phyloP scores from a whole-genome alignment of 1,140 invertebrate genomes.

The Galendromus occidentalis region DNA sequence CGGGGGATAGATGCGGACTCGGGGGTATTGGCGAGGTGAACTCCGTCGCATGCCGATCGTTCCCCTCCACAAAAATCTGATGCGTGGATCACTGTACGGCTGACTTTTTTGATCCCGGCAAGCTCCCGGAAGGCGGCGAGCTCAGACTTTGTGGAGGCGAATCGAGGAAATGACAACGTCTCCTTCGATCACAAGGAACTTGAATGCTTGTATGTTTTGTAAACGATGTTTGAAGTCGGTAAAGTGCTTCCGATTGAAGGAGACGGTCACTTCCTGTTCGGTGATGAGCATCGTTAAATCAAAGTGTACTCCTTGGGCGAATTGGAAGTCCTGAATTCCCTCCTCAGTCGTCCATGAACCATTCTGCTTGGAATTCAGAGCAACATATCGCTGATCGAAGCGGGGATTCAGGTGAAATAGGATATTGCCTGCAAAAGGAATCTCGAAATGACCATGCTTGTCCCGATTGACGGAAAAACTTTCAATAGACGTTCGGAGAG shows the following conservation, averaged over 20 bases:
- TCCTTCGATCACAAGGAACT: constrained; percentile 6
- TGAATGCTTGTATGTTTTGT: background rate
- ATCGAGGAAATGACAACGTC: constrained; percentile 7
- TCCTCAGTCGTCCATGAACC: constrained; percentile 3
- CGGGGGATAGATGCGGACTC: too few relatives aligned
- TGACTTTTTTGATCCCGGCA: too few relatives aligned
- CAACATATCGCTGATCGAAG: background rate
- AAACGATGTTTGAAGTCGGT: constrained; percentile 7
- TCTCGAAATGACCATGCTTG: too few relatives aligned
- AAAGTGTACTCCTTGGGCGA: constrained; percentile 1
- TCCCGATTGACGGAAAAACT: too few relatives aligned
- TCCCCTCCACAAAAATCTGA: too few relatives aligned
- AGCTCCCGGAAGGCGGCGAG: too few relatives aligned
- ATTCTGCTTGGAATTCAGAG: constrained; percentile 5
- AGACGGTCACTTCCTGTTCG: constrained; percentile 6
- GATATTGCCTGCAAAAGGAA: background rate
- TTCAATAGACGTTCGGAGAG: too few relatives aligned
- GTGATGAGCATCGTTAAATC: constrained; percentile 8
- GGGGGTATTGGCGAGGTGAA: too few relatives aligned
- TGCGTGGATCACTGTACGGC: too few relatives aligned
- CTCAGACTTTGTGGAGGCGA: constrained; percentile 7
- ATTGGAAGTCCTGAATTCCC: constrained; percentile 9
- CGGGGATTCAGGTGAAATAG: constrained; percentile 5
- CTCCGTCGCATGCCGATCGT: too few relatives aligned
- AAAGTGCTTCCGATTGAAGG: constrained; percentile 10